Percentiles rank a stretch among this genome's conserved stretches.
Conservation (phyloP, 2,888 invertebrate species). For the Zaprionus bogoriensis region DNA sequence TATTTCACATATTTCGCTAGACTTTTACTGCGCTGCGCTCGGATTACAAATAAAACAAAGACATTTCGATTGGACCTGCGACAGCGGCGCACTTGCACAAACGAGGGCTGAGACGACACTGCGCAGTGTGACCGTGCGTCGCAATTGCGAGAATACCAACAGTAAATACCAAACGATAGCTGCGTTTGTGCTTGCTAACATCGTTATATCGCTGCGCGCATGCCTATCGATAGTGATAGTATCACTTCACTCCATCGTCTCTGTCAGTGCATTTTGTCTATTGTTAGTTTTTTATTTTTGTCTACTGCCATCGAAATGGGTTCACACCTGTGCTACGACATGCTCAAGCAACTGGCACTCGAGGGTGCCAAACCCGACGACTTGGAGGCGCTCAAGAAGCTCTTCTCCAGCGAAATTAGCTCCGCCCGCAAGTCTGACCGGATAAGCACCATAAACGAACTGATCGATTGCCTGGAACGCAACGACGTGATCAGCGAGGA, state of each 20-base stretch:
- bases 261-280: not conserved
- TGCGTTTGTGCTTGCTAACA: not conserved
- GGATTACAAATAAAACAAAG: conserved; percentile 53
- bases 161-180: not conserved
- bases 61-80: conserved; percentile 48
- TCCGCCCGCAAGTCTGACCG: conserved; percentile 63
- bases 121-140: conserved; percentile 34
- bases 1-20: conserved; percentile 41
- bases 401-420: conserved; percentile 64
- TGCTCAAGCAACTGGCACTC: conserved; percentile 57
- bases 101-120: conserved; percentile 53
- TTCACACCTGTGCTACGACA: conserved; percentile 64
- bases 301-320: conserved; percentile 4
- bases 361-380: conserved; percentile 31
- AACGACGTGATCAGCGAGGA: conserved; percentile 67
- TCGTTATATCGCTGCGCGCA: not conserved
- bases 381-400: conserved; percentile 61
- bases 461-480: conserved; percentile 77
- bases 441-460: conserved; percentile 61
- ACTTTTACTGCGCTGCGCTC: conserved; percentile 33
- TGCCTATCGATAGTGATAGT: not conserved
- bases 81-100: conserved; percentile 47
- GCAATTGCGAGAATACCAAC: not conserved
- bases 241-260: too few species aligned
- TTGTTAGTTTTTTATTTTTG: not conserved